phyloP scores from a whole-genome alignment of 2,113 vertebrate genomes.

The Passerina amoena region DNA sequence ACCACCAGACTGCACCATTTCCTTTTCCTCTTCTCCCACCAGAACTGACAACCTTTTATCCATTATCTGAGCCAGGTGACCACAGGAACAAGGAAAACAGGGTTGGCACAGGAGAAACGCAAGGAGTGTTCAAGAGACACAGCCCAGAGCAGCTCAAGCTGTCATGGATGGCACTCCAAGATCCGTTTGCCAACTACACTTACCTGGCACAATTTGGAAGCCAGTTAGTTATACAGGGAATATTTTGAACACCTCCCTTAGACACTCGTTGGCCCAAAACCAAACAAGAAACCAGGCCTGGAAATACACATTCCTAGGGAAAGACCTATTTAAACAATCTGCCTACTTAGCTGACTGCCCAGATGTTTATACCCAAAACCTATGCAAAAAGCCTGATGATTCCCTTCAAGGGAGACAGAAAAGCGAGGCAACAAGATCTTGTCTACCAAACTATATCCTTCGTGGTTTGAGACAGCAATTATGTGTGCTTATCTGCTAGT shows the following conservation, averaged over 20 bases:
- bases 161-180: accelerated
- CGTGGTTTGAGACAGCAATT: neutral
- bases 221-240: neutral
- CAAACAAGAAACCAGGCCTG: neutral
- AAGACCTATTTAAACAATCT: neutral
- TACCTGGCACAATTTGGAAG: neutral
- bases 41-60: neutral
- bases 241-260: neutral
- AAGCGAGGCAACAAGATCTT: neutral
- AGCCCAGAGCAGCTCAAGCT: neutral
- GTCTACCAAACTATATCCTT: neutral
- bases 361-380: neutral
- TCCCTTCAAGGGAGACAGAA: neutral
- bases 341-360: neutral
- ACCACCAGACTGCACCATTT: accelerated
- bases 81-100: neutral
- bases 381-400: neutral
- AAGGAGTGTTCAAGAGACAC: neutral
- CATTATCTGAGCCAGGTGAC: neutral
- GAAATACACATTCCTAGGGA: neutral
- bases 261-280: neutral
- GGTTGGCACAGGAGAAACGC: neutral
- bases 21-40: neutral
- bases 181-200: neutral
- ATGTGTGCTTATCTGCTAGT: neutral